Evolutionary conservation across 2,888 invertebrate species (phyloP), one percentile per base, ranked within the genome.

Genomic region (Imbricaverruca yamaguchii): DNA sequence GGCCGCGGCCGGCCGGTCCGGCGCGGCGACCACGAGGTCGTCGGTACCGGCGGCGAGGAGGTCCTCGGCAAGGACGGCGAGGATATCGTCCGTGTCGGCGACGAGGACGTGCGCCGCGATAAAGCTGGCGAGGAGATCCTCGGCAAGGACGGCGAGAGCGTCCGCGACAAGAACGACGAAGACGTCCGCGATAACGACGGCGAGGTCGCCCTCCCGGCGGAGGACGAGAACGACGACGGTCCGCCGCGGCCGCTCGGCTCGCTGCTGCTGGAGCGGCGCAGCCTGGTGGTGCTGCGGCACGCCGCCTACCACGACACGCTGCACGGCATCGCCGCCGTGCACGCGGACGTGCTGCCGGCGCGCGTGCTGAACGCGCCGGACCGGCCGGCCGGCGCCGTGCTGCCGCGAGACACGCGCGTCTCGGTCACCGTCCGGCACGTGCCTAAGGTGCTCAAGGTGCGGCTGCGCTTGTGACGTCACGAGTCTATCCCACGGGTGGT

Each of bases 401-500:
- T 95, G 55, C 84, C 87, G 81, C 89, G 96, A 84, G 88, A 88
- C 15, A 94, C 93, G 11, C 91, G 98, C 85, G 89, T 97, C 84
- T 98, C 97, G 21, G 87, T 98, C 81, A 98, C 97, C 21, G 95
- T 98, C 84, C 90, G 98, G 86, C 93, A 95, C 90, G 97, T 97
- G 65, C 96, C 96, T 77, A 96, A 94, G 74, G 83, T 83, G 11
- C 77, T 83, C 2, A 83, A 83, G 53, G 81, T 56, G 25, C 18
- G 10, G n/a, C 56, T 77, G 77, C 23, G 77, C 10, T 56, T 77
- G 55, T 77, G 67, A 67, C 25, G 67, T 1, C 63, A 1, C 8
- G 8, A 11, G 61, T n/a, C n/a, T n/a, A 39, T 39, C 39, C 39
- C 39, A 39, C 39, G 39, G 39, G 39, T 39, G 39, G 39, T 39